Base-by-base conservation (phyloP, 2,113 vertebrate genomes). In the Phrynosoma platyrhinos region DNA sequence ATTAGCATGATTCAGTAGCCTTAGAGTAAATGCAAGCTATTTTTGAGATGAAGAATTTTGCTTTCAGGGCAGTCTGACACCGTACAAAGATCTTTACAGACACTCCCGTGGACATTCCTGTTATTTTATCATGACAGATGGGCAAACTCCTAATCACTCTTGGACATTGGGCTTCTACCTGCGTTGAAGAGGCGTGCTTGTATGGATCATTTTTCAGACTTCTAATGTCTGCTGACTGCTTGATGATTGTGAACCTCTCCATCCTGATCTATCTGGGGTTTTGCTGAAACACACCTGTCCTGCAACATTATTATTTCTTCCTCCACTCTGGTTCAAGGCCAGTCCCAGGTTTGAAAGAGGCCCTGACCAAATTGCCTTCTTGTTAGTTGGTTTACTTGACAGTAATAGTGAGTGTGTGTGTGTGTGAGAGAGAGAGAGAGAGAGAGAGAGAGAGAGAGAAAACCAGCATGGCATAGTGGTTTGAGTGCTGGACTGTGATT, bases 91-190 rank as follows among this genome's bases (percentile, higher is more conserved):
- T 64, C 13, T 80, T 18, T 53, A 0, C 20, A 79, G 55, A 58
- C 55, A 79, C 52, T 79, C 18, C 14, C 53, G 32, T 62, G 79
- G 79, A n/a, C 79, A 62, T 36, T n/a, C 32, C 9, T 62, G 55
- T 62, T 80, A 62, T 79, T 79, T 79, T 58, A 30, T 82, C 62
- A 20, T 82, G 79, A 81, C 36, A 68, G 62, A 82, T 82, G 64
- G 62, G 27, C 36, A 82, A 68, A 68, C 64, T 40, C 7, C 62
- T 62, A 68, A 82, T 66, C 25, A 68, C 66, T 47, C 23, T 55
- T 68, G 80, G 58, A 55, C 52, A n/a, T n/a, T 66, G 47, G n/a
- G 25, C 64, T 47, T 66, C 62, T 47, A 83, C 64, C 27, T 20
- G 14, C 58, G 18, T 62, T 62, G 18, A 62, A 62, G 58, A 62